Conservation (phyloP, 1,140 invertebrate species). For the Macrosteles quadrilineatus region DNA sequence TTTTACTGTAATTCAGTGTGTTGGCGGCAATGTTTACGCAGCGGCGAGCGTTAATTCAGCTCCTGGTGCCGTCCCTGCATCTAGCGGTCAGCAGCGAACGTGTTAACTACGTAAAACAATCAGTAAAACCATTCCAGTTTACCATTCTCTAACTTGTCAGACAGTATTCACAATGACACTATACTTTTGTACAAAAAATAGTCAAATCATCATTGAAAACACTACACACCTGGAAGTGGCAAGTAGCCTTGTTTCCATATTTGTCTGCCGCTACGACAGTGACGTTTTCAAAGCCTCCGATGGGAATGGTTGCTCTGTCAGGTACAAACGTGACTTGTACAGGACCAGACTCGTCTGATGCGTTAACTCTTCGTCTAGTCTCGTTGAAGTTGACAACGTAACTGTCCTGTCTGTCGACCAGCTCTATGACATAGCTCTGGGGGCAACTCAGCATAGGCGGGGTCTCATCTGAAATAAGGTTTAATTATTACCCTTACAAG, state of each 20-base stretch:
- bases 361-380: conserved; percentile 80
- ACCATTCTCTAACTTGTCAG: too few species aligned
- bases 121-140: too few species aligned
- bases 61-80: too few species aligned
- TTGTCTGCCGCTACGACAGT: conserved; percentile 88
- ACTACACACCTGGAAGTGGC: conserved; percentile 84
- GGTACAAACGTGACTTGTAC: conserved; percentile 83
- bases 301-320: conserved; percentile 81
- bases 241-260: conserved; percentile 86
- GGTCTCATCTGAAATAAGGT: conserved; percentile 83
- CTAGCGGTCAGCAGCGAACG: too few species aligned
- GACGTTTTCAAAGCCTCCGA: conserved; percentile 92
- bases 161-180: too few species aligned
- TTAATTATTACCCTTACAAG: too few species aligned
- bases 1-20: too few species aligned
- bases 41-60: too few species aligned
- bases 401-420: conserved; percentile 86
- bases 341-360: conserved; percentile 86
- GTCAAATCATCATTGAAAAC: not conserved
- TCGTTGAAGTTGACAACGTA: conserved; percentile 93
- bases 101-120: too few species aligned
- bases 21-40: too few species aligned
- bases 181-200: not conserved
- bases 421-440: conserved; percentile 92
- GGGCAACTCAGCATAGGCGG: conserved; percentile 93